Evolutionary conservation across 2,888 invertebrate species (phyloP).

Genomic region (Belgica antarctica): DNA sequence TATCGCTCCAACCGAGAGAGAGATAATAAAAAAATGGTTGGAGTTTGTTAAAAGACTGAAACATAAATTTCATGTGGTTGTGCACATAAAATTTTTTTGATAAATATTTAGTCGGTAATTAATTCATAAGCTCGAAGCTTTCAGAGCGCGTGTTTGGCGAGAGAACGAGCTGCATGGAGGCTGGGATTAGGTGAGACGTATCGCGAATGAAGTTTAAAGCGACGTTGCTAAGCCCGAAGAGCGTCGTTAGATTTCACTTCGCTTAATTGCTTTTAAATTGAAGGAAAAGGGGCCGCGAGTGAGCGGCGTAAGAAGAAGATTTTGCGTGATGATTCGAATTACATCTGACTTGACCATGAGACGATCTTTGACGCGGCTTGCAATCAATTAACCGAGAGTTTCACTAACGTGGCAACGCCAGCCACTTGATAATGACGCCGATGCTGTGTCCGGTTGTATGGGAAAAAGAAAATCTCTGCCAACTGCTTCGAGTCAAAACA

Average conservation of each 20-base stretch:
- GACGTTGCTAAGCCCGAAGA: background rate
- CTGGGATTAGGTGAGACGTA: background rate
- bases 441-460: background rate
- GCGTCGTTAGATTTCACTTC: background rate
- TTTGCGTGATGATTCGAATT: conserved; percentile 24
- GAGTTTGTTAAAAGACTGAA: conserved; percentile 17
- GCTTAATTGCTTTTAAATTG: conserved; percentile 27
- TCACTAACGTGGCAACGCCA: background rate
- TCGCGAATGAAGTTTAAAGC: conserved; percentile 11
- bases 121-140: conserved; percentile 6
- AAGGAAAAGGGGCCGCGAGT: background rate
- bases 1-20: background rate
- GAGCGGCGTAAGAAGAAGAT: background rate
- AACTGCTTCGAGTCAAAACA: background rate
- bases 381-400: conserved; percentile 29
- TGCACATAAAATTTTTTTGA: conserved; percentile 3
- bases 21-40: background rate
- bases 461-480: background rate
- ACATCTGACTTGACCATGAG: background rate
- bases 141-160: too few species aligned
- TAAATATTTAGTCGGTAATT: conserved; percentile 26
- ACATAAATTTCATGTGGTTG: conserved; percentile 19
- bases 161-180: background rate
- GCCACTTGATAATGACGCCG: conserved; percentile 11
- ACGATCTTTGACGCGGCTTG: conserved; percentile 24